Conservation (phyloP, 2,888 invertebrate species). For the Ischnura elegans region DNA sequence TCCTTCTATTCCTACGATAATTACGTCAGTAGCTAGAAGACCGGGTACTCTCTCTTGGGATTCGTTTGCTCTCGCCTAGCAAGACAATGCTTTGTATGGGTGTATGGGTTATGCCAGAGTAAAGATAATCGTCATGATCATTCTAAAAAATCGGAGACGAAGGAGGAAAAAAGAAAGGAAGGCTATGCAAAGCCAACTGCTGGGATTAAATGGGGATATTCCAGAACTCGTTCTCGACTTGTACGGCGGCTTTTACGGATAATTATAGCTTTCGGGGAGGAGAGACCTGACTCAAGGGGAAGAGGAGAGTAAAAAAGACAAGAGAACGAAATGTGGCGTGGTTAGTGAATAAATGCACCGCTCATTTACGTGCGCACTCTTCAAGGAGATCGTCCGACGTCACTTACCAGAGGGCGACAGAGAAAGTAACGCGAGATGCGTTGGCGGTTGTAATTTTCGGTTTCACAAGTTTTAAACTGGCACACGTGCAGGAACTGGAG, state of each 20-base stretch:
- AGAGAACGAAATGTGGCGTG: neutral
- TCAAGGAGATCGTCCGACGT: neutral
- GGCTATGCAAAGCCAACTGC: neutral
- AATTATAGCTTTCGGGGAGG: constrained; percentile 23
- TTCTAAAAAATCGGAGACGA: no score
- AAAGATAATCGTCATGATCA: no score
- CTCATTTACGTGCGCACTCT: neutral
- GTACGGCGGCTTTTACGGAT: constrained; percentile 30
- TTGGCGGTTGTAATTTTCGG: neutral
- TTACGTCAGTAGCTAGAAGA: no score
- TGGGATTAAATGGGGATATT: constrained; percentile 2
- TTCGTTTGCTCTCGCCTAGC: no score
- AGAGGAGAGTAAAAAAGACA: neutral
- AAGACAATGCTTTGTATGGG: no score
- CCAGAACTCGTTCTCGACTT: constrained; percentile 4
- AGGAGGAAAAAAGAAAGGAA: neutral
- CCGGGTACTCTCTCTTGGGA: no score
- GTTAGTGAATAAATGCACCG: neutral
- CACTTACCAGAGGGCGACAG: neutral
- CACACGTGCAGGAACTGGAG: neutral
- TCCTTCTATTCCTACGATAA: no score
- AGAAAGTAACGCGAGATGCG: neutral
- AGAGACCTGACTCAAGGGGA: neutral
- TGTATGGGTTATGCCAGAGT: no score
- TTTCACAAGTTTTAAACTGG: neutral